A percentile compares a stretch with the other conserved stretches of the same genome.
These are phyloP conservation scores for Strigamia maritima DNA, from an alignment of 2,888 invertebrate species.

Conservation along the genomic window DNA sequence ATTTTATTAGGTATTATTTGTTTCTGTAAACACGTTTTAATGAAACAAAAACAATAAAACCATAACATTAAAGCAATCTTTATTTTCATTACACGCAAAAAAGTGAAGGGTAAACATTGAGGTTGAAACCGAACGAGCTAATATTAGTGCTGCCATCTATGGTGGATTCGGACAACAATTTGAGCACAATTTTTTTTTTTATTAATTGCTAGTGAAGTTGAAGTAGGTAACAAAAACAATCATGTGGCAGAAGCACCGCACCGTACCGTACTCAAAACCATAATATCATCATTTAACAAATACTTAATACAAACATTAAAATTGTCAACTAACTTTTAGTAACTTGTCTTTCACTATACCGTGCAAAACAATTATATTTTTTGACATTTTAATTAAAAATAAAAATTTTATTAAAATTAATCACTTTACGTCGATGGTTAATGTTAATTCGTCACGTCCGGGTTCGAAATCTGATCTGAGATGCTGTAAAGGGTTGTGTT, in stretches of 20 bases:
- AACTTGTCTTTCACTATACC: neutral
- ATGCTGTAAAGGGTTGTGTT: constrained; percentile 41
- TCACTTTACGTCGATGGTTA: neutral
- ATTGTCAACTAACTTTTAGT: neutral
- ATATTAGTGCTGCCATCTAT: neutral
- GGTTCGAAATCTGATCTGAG: constrained; percentile 41
- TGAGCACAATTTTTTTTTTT: neutral
- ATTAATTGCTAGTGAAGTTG: too few species aligned
- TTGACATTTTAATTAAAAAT: neutral
- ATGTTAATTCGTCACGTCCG: neutral
- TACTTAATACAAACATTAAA: neutral
- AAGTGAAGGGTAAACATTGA: too few species aligned
- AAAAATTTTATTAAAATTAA: neutral
- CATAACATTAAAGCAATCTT: too few species aligned
- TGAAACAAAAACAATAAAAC: too few species aligned
- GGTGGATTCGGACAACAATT: neutral
- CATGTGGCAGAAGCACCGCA: neutral
- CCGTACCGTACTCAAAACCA: neutral
- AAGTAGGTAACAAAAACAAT: too few species aligned
- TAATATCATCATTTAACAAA: neutral
- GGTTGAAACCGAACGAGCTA: neutral
- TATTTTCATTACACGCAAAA: too few species aligned
- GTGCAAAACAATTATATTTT: neutral
- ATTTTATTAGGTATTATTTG: too few species aligned
- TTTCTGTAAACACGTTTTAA: too few species aligned